Evolutionary conservation across 2,113 vertebrate genomes (phyloP), one percentile per base, ranked within the genome.

Genomic region (Murina feae): DNA sequence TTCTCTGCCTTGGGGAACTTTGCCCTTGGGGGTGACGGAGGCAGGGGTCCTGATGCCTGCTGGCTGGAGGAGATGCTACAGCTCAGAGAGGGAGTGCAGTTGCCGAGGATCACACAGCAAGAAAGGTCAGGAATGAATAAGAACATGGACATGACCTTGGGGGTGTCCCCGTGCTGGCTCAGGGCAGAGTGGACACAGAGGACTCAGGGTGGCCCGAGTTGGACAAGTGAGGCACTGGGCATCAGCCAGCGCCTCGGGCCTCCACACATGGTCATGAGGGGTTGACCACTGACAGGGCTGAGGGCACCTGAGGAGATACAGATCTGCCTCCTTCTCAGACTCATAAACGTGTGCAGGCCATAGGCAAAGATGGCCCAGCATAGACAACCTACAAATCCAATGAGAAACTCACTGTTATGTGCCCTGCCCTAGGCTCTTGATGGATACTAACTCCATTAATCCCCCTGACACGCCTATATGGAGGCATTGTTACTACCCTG

Each of bases 341-440:
- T 30, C 8, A 3, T 11, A 25, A 39, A 49, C 9, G 2, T 0
- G 20, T 32, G 30, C 1, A 17, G 32, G 0, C 20, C 37, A 37
- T 4, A 66, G 80, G 47, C n/a, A 25, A 55, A 69, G 84, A 7
- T 4, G 9, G 63, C 51, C n/a, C 58, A 17, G 25, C 21, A 1
- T 14, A 13, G 13, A 23, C 1, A 17, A 76, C 13, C 32, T 4
- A 3, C 28, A 3, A 1, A 13, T 2, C 47, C 18, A 21, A 6
- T 0, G 16, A 55, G 51, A 7, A 10, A 51, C 21, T 35, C 25
- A 0, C 75, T 1, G 1, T 6, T 8, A 1, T 1, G 18, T 17
- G 49, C 32, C 55, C 49, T 9, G 53, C 55, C 69, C 53, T n/a
- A 3, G 28, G 72, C 37, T 4, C 84, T 71, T 84, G 5, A 28